A percentile compares a stretch with the other conserved stretches of the same genome.
Conservation (phyloP, 1,140 invertebrate species). For the Neotoxoptera formosana region DNA sequence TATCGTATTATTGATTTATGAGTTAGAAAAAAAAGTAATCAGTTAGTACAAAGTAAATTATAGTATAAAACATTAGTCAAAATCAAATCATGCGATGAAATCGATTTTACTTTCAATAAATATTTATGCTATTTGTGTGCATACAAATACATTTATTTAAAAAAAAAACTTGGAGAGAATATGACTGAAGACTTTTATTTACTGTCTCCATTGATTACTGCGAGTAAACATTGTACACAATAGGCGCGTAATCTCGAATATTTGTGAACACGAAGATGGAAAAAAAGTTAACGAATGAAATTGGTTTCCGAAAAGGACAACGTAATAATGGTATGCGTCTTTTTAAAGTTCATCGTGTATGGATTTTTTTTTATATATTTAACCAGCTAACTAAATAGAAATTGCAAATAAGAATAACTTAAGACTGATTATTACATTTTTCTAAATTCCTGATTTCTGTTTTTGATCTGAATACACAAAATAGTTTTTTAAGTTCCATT, state of each 20-base stretch:
- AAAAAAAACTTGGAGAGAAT: neutral
- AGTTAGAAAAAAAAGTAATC: too few species aligned
- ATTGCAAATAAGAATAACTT: neutral
- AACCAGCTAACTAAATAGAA: neutral
- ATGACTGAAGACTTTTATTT: neutral
- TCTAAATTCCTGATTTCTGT: neutral
- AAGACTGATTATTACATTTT: neutral
- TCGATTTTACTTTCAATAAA: slow-evolving; percentile 6
- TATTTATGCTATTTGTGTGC: neutral
- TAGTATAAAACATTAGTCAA: neutral
- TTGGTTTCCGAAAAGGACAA: neutral
- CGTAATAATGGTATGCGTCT: neutral
- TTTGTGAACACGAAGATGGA: neutral
- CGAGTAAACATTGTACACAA: slow-evolving; percentile 10
- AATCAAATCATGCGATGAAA: neutral
- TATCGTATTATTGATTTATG: too few species aligned
- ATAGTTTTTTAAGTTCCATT: neutral
- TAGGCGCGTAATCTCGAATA: slow-evolving; percentile 20
- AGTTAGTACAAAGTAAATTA: too few species aligned
- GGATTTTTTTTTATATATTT: neutral
- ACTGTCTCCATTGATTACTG: slow-evolving; percentile 28
- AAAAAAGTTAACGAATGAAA: neutral
- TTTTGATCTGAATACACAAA: neutral
- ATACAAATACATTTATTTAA: neutral
- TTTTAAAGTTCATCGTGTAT: neutral